Conservation (phyloP, 2,113 vertebrate genomes). For the Salvator merianae region DNA sequence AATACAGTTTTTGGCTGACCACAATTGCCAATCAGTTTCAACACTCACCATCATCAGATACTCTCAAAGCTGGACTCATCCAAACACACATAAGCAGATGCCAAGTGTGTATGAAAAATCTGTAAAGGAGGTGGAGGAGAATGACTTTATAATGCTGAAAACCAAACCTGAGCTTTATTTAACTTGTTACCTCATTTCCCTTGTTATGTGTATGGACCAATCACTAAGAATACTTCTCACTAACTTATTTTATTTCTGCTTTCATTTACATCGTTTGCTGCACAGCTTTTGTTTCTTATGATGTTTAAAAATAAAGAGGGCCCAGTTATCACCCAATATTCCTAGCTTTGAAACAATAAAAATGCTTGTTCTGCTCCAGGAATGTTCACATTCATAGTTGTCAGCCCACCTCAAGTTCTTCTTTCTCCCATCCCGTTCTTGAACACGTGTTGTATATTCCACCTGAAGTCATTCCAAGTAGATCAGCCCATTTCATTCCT, state of each 20-base stretch:
- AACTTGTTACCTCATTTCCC: conserved; percentile 89
- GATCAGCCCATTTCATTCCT: no score
- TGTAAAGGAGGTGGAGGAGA: conserved; percentile 73
- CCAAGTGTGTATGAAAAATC: conserved; percentile 99
- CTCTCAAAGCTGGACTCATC: conserved; percentile 93
- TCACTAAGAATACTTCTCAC: conserved; percentile 6
- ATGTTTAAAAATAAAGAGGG: no score
- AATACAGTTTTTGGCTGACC: conserved; percentile 98
- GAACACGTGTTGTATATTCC: no score
- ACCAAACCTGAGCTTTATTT: conserved; percentile 82
- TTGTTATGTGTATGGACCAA: conserved; percentile 40
- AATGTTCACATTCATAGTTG: no score
- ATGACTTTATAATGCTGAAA: conserved; percentile 6
- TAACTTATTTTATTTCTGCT: conserved; percentile 24
- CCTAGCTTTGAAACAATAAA: no score
- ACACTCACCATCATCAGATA: conserved; percentile 80
- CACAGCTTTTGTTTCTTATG: conserved; percentile 26
- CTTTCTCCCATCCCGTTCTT: no score
- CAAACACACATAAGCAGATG: conserved; percentile 94
- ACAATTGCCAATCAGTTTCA: conserved; percentile 87
- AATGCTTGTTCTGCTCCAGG: no score
- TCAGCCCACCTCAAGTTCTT: no score
- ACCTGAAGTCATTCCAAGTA: no score
- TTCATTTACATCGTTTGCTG: conserved; percentile 39
- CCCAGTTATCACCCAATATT: no score